phyloP scores from a whole-genome alignment of 2,797 vertebrate species.

The Lepilemur ruficaudatus region DNA sequence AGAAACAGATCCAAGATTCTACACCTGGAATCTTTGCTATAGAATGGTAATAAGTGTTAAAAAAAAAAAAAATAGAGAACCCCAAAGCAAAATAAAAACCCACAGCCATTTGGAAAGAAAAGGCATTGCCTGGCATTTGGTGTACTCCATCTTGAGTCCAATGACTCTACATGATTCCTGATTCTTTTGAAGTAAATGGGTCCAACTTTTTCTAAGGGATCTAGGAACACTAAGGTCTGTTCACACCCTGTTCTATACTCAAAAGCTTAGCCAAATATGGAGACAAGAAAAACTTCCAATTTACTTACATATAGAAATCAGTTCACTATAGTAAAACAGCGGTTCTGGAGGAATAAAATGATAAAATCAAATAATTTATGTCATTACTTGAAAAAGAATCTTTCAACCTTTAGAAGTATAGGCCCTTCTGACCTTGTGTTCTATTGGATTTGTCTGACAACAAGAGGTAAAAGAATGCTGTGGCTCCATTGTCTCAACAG shows the following conservation, averaged over 20 bases:
- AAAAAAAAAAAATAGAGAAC: neutral
- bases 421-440: conserved; percentile 79
- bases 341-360: conserved; percentile 39
- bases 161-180: neutral
- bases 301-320: conserved; percentile 48
- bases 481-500: conserved; percentile 85
- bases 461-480: conserved; percentile 85
- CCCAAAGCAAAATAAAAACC: neutral
- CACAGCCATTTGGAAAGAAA: neutral
- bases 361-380: conserved; percentile 75
- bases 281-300: conserved; percentile 22
- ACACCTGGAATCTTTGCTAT: neutral
- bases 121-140: neutral
- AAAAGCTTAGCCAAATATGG: conserved; percentile 25
- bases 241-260: neutral
- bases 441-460: conserved; percentile 84
- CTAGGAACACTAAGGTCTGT: neutral
- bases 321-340: neutral
- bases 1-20: neutral
- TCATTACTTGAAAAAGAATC: conserved; percentile 73
- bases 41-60: conserved; percentile 11
- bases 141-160: neutral
- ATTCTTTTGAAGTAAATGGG: conserved; percentile 44
- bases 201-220: conserved; percentile 28
- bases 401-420: conserved; percentile 72